Evolutionary conservation across 2,888 invertebrate species (phyloP).

Genomic region (Pachliopta kotzebuea): DNA sequence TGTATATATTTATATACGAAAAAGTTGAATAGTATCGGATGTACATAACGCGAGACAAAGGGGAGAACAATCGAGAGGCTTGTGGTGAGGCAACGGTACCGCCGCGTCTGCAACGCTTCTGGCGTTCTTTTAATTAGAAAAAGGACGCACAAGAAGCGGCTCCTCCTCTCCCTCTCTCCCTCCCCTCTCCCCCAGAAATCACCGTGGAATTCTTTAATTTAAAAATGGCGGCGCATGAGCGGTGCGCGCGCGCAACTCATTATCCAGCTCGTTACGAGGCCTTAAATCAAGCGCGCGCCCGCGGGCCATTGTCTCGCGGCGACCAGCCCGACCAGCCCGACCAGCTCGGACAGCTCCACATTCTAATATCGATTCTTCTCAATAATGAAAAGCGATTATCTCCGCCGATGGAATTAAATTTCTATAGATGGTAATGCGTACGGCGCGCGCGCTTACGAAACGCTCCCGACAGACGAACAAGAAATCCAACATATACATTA

Average conservation of each 20-base stretch:
- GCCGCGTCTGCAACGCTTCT: constrained; percentile 10
- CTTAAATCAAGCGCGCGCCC: constrained; percentile 74
- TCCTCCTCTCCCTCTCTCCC: no score
- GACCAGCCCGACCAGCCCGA: constrained; percentile 46
- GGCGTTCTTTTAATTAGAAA: constrained; percentile 29
- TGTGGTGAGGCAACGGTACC: not conserved
- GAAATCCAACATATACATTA: no score
- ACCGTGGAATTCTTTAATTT: constrained; percentile 58
- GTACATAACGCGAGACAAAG: no score
- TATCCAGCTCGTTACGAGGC: constrained; percentile 68
- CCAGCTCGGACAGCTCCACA: constrained; percentile 40
- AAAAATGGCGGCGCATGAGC: constrained; percentile 61
- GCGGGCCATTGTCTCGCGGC: constrained; percentile 63
- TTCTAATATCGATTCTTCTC: constrained; percentile 58
- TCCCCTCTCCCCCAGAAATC: constrained; percentile 44
- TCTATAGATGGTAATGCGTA: constrained; percentile 18
- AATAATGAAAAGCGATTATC: constrained; percentile 40
- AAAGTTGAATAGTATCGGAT: no score
- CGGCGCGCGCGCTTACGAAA: constrained; percentile 5
- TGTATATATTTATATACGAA: no score
- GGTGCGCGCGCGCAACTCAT: constrained; percentile 69
- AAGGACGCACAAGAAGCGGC: constrained; percentile 29
- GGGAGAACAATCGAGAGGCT: no score
- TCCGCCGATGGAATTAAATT: constrained; percentile 18
- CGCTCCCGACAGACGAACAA: not conserved